Percentiles rank a stretch among this genome's conserved stretches.
phyloP scores from a whole-genome alignment of 2,888 invertebrate species.

The Caenorhabditis afra region DNA sequence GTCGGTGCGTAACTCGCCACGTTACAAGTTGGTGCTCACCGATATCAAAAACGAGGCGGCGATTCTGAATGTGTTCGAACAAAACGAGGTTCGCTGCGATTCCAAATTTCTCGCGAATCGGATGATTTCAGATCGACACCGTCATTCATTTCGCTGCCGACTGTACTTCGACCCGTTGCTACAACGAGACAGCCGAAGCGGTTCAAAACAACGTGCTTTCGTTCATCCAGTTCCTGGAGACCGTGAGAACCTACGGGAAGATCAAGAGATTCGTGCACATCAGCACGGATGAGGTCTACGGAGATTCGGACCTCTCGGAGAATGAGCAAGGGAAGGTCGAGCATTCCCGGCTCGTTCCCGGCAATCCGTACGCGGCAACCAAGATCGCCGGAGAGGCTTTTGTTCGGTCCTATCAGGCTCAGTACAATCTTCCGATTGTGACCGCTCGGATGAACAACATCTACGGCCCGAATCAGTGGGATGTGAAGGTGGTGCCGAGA shows the following conservation, averaged over 20 bases:
- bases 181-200: slow-evolving; percentile 76
- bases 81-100: slow-evolving; percentile 64
- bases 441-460: slow-evolving; percentile 79
- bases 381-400: slow-evolving; percentile 78
- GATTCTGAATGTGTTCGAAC: slow-evolving; percentile 69
- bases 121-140: slow-evolving; percentile 74
- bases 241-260: slow-evolving; percentile 72
- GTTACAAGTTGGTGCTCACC: slow-evolving; percentile 74
- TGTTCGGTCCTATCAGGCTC: slow-evolving; percentile 71
- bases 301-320: slow-evolving; percentile 76
- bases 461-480: slow-evolving; percentile 80
- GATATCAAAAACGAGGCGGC: slow-evolving; percentile 76
- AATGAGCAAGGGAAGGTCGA: slow-evolving; percentile 76
- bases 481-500: slow-evolving; percentile 79
- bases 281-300: slow-evolving; percentile 80
- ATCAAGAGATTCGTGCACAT: slow-evolving; percentile 77
- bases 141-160: slow-evolving; percentile 80
- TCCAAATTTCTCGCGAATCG: neutral
- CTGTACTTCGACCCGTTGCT: slow-evolving; percentile 79
- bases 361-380: slow-evolving; percentile 80
- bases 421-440: slow-evolving; percentile 75
- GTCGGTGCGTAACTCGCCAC: slow-evolving; percentile 67
- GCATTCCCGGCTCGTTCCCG: slow-evolving; percentile 70
- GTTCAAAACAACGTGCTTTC: slow-evolving; percentile 78
- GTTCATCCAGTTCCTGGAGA: slow-evolving; percentile 77